These are phyloP conservation scores for Chlorocebus sabaeus DNA, from an alignment of 2,113 vertebrate genomes.

Conservation along the genomic window DNA sequence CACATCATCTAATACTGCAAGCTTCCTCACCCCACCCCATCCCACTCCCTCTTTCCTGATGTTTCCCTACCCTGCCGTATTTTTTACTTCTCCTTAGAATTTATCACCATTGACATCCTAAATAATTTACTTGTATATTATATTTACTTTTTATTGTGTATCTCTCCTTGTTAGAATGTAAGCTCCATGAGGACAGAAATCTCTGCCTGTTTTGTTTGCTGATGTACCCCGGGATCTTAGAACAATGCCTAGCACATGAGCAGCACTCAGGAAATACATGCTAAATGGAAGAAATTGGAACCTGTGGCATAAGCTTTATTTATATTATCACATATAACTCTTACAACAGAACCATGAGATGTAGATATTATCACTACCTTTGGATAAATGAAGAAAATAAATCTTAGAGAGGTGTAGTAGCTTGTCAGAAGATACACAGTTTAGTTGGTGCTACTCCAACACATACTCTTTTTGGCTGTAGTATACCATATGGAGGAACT, in stretches of 20 bases:
- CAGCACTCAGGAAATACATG: not conserved
- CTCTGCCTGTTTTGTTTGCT: not conserved
- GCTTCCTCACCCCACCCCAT: not conserved
- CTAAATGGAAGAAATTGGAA: not conserved
- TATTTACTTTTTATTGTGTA: not conserved
- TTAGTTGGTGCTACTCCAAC: not conserved
- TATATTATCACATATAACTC: not conserved
- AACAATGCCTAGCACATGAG: not conserved
- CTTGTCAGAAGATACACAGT: not conserved
- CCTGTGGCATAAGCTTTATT: not conserved
- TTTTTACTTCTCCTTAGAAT: not conserved
- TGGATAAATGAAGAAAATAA: constrained; percentile 33
- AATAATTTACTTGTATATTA: not conserved
- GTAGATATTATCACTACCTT: not conserved
- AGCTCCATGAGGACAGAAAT: not conserved
- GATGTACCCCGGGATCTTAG: not conserved
- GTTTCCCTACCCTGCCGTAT: not conserved
- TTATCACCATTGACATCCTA: not conserved
- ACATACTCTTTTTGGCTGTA: not conserved
- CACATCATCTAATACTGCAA: not conserved
- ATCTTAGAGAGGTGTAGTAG: not conserved
- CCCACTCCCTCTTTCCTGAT: not conserved
- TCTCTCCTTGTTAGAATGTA: not conserved
- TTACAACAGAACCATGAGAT: not conserved
- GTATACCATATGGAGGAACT: not conserved